phyloP scores from a whole-genome alignment of 1,140 invertebrate species.

The Euschistus heros region DNA sequence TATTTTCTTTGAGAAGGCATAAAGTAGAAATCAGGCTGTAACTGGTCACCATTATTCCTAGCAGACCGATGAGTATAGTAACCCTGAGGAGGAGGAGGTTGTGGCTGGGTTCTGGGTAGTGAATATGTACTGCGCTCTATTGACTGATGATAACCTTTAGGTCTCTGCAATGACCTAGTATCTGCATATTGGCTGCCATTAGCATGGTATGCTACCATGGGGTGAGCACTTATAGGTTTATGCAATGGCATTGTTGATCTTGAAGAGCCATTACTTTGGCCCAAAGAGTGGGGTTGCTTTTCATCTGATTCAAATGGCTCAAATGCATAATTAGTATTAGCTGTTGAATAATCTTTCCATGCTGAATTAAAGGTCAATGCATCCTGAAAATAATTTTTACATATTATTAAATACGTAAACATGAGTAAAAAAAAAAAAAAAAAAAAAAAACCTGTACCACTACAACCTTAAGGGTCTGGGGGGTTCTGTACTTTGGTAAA shows the following conservation, averaged over 20 bases:
- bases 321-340: conserved; percentile 79
- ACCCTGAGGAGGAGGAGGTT: conserved; percentile 33
- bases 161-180: conserved; percentile 48
- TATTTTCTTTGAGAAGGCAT: conserved; percentile 89
- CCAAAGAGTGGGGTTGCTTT: conserved; percentile 40
- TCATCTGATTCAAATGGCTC: conserved; percentile 73
- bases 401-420: not conserved
- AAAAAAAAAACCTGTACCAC: no score
- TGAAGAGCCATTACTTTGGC: conserved; percentile 20
- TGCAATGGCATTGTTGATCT: conserved; percentile 32
- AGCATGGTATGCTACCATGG: conserved; percentile 22
- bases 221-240: conserved; percentile 13
- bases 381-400: conserved; percentile 47
- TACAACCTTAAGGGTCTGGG: no score
- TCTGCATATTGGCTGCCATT: conserved; percentile 43
- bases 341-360: conserved; percentile 75
- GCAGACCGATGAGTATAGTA: conserved; percentile 41
- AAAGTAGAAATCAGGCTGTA: conserved; percentile 82
- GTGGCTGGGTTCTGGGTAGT: conserved; percentile 36
- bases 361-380: conserved; percentile 61
- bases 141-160: conserved; percentile 32
- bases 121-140: conserved; percentile 39
- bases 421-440: no score
- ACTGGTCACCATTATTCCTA: conserved; percentile 33
- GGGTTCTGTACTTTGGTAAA: no score